phyloP scores from a whole-genome alignment of 2,888 invertebrate genomes.

The Rhamnusium bicolor region DNA sequence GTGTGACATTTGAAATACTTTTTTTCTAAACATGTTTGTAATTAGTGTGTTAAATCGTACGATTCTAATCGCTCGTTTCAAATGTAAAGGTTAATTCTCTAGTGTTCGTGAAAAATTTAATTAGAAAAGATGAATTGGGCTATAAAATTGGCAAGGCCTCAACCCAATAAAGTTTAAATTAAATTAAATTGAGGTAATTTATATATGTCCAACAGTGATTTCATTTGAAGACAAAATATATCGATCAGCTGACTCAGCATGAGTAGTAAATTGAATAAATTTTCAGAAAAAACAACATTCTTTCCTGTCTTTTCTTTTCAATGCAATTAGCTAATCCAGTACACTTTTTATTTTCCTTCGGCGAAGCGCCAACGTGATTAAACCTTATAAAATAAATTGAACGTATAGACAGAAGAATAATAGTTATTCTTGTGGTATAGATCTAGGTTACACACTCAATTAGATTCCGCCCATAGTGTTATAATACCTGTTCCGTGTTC shows the following conservation, averaged over 20 bases:
- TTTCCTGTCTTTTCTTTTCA: not conserved
- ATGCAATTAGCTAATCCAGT: constrained; percentile 1
- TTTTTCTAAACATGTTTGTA: too few species aligned
- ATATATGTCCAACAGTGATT: not conserved
- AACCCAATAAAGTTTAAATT: constrained; percentile 8
- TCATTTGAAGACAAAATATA: not conserved
- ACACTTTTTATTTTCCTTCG: not conserved
- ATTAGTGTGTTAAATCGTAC: too few species aligned
- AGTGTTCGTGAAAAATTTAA: not conserved
- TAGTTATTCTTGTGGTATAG: too few species aligned
- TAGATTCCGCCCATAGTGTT: not conserved
- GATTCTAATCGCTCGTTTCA: too few species aligned
- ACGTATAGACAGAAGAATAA: too few species aligned
- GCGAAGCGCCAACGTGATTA: not conserved
- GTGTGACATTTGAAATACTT: too few species aligned
- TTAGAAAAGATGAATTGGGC: constrained; percentile 7
- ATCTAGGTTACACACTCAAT: constrained; percentile 14
- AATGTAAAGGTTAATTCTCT: not conserved
- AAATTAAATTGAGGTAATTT: constrained; percentile 11
- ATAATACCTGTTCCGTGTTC: constrained; percentile 19
- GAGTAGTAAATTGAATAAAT: not conserved
- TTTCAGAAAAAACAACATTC: not conserved
- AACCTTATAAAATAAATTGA: not conserved
- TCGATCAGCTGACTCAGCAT: not conserved
- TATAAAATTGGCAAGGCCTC: not conserved